Evolutionary conservation across 2,113 vertebrate genomes (phyloP).

Genomic region (Ceyx melanurus): DNA sequence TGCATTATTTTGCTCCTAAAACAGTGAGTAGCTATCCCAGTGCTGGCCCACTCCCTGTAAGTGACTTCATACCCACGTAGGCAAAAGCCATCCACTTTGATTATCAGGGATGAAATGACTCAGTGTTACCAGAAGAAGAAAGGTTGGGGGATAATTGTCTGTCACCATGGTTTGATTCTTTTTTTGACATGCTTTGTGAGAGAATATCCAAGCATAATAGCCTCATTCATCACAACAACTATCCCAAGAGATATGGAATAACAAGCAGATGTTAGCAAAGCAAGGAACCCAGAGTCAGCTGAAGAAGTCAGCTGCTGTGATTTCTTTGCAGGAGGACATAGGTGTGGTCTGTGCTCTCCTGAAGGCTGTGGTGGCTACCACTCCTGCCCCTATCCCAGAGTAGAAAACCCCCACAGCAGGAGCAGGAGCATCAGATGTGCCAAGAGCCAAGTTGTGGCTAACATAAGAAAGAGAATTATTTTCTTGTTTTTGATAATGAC

Average conservation of each 20-base stretch:
- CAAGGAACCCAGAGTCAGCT: neutral
- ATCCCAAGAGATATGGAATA: neutral
- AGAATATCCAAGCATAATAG: neutral
- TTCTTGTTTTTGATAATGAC: neutral
- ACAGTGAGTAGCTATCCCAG: neutral
- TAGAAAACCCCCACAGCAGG: neutral
- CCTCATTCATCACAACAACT: neutral
- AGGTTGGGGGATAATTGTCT: neutral
- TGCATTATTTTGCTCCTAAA: neutral
- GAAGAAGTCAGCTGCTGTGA: neutral
- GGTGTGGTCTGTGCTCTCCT: accelerated
- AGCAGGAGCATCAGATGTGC: neutral
- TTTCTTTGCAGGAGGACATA: neutral
- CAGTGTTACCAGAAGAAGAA: neutral
- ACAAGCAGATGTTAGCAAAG: neutral
- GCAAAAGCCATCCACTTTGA: neutral
- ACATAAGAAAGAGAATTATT: neutral
- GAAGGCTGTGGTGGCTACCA: neutral
- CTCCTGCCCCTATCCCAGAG: neutral
- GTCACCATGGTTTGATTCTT: neutral
- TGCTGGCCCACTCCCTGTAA: neutral
- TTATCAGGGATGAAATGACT: neutral
- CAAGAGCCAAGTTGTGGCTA: neutral
- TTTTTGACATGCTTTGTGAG: neutral
- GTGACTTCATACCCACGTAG: neutral